Base-by-base conservation (phyloP, 2,113 vertebrate genomes). In the Abramis brama region DNA sequence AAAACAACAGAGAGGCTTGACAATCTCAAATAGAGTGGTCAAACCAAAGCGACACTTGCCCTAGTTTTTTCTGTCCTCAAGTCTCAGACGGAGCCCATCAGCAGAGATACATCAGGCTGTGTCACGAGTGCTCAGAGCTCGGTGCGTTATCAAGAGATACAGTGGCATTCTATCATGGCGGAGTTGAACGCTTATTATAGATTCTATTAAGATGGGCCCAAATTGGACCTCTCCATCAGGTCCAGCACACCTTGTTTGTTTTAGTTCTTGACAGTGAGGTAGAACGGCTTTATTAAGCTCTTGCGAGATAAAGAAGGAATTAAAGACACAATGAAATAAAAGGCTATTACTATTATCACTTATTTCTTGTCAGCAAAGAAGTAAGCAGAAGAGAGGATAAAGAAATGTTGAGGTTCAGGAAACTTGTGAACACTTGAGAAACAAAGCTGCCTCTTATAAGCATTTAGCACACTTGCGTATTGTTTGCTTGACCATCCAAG, bases 161-260 rank as follows among this genome's bases (percentile, higher is more conserved):
- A 90, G 92, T 86, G 90, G 87, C 87, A 88, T 92, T 93, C 93
- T 92, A 90, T 92, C 90, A 93, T 93, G 92, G 90, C 91, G 89
- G 88, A 91, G 71, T 15, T 89, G 91, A 86, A 89, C 62, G 87
- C 92, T 94, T 94, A 94, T 95, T 95, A 95, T 93, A 94, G 94
- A 95, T 95, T 94, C 93, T 92, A 95, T 95, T 95, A 94, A 94
- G 94, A 95, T 95, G 93, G 90, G 92, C 92, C 91, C 93, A 94
- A 94, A 95, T 95, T 94, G 94, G 92, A 92, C 89, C 93, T 92
- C 91, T 93, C 93, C 91, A 92, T 94, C 93, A 93, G 92, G 91
- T 91, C 89, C 36, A 79, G 91, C 91, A 91, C 90, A 91, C 91
- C 91, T 91, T 93, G 93, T 95, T 95, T 94, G 94, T 93, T 95